Evolutionary conservation across 2,888 invertebrate species (phyloP), one percentile per base, ranked within the genome.

Genomic region (Cataglyphis livida): DNA sequence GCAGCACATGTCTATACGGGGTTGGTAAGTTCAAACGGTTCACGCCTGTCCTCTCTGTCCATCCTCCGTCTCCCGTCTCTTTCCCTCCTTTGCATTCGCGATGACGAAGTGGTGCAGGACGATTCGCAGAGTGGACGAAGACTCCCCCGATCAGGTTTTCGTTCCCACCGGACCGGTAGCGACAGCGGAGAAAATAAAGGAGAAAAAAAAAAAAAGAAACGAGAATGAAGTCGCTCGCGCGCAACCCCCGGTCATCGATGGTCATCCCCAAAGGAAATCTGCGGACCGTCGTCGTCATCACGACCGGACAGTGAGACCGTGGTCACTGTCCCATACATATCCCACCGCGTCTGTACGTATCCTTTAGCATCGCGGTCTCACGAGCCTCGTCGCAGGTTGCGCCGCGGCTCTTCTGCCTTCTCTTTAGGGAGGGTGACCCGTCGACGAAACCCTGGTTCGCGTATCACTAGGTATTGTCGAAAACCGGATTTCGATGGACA

Each of bases 101-200:
- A 54, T 3, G 21, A 38, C 68, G 25, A 28, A 41, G 41, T 38
- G 81, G 64, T 51, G 66, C 64, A 64, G 73, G 25, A 81, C 81
- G 64, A 38, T 70, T 51, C 51, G n/a, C 6, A 51, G 61, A 83
- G 71, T 70, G 81, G 83, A 64, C 73, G 65, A 66, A 76, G 85
- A 91, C 91, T 88, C 92, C 92, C 93, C 91, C 93, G 92, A 94
- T 93, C 94, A 94, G 94, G 94, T 94, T 94, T 94, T 94, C 92
- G 94, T 94, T 94, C 94, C 94, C 94, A 94, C 94, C 94, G 90
- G 85, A 90, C 88, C 87, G 74, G 88, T 84, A 81, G 48, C 73
- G 71, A 70, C 70, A 70, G 32, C 21, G 78, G 32, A 71, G 21
- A 41, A 59, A 79, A 71, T 71, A 79, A 18, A 38, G 79, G 54